phyloP scores from a whole-genome alignment of 2,113 vertebrate species.

The Zingel zingel region DNA sequence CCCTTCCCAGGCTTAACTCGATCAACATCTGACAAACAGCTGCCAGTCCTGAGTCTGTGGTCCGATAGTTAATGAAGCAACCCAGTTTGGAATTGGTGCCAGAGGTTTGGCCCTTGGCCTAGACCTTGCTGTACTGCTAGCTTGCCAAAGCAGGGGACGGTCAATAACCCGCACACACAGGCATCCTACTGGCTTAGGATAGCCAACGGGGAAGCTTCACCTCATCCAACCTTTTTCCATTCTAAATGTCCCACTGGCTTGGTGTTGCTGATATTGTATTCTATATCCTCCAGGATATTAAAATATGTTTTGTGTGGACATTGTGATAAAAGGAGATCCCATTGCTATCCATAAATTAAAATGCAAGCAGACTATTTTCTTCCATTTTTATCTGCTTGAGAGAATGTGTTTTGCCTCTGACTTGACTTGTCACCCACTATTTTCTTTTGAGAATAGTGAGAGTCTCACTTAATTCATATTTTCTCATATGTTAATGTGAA shows the following conservation, averaged over 20 bases:
- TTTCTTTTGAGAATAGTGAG: background rate
- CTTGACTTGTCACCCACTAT: background rate
- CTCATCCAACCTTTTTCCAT: slow-evolving; percentile 8
- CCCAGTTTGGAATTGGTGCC: slow-evolving; percentile 49
- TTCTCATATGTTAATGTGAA: background rate
- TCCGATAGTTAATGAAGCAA: slow-evolving; percentile 54
- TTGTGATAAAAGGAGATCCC: background rate
- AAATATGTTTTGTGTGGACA: slow-evolving; percentile 1
- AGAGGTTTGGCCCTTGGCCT: slow-evolving; percentile 46
- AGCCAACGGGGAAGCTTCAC: background rate
- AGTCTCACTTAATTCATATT: too few species aligned
- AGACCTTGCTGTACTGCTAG: slow-evolving; percentile 18
- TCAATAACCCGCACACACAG: slow-evolving; percentile 36
- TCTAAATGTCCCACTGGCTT: background rate
- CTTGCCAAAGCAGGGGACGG: slow-evolving; percentile 25
- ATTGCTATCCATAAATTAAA: background rate
- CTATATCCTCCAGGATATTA: background rate
- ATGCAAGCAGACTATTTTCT: background rate
- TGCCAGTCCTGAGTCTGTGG: slow-evolving; percentile 30
- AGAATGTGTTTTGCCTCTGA: background rate
- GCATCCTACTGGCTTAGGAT: slow-evolving; percentile 13
- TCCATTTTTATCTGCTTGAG: background rate
- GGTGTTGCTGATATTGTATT: background rate
- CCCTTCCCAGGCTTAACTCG: slow-evolving; percentile 4
- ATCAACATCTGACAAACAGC: slow-evolving; percentile 42